Base-by-base conservation (phyloP, 2,888 invertebrate genomes). In the Ariolimax columbianus region DNA sequence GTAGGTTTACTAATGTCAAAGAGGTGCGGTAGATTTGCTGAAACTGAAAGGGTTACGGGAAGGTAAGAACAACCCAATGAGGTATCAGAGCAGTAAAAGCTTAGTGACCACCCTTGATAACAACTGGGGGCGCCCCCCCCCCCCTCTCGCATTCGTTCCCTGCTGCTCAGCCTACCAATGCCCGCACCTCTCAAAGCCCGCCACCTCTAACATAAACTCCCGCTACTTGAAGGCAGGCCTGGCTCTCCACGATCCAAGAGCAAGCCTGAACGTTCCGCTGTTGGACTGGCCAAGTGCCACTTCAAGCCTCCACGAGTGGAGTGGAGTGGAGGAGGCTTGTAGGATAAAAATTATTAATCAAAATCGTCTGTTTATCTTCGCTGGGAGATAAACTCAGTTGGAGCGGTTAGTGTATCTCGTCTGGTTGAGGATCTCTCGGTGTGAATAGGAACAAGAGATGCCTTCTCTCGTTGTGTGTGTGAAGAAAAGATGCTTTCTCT, bases 221-320 rank as follows among this genome's bases (percentile, higher is more conserved):
- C 26, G 40, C 1, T 11, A 40, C 40, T 38, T 17, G 3, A 70
- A 9, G 6, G 23, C 4, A 36, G 19, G 38, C 36, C 70, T 70
- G 9, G 14, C 38, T 68, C 23, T 38, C 38, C 19, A 23, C 17
- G 17, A 2, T 23, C 19, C 30, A 30, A n/a, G 30, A 66, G 66
- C 66, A 66, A 30, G n/a, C n/a, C 70, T 38, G 70, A 14, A 23
- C 19, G 30, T n/a, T n/a, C n/a, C n/a, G n/a, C n/a, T 70, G 40
- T 72, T 40, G 72, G 40, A 72, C 38, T 40, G 40, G 72, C 6
- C 33, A 72, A 72, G 72, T 40, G 40, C 72, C 72, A 72, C 72
- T 72, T 40, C 26, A 72, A 72, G 14, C 26, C 40, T 72, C 72
- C 40, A 40, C 26, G 11, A 40, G 40, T 72, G 40, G 40, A 40